A percentile compares a stretch with the other conserved stretches of the same genome.
Evolutionary conservation across 2,113 vertebrate species (phyloP).

Genomic region (Cyanoramphus novaezelandiae): DNA sequence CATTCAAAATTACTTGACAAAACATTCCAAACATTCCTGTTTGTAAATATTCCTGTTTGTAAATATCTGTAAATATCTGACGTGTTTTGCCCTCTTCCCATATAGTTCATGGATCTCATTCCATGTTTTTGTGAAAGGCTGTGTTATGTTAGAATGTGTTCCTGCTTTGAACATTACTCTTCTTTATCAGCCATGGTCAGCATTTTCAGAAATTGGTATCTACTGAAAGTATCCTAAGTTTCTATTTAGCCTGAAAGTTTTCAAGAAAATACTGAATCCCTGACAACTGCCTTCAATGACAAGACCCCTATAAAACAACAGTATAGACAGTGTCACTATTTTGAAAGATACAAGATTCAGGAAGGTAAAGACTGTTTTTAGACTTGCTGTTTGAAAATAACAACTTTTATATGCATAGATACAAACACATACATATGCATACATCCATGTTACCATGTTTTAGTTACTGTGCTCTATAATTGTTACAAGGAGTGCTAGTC

Average conservation of each 20-base stretch:
- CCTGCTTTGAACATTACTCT: background rate
- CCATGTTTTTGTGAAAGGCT: background rate
- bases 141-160: background rate
- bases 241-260: background rate
- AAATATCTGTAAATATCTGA: background rate
- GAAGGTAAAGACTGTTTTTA: background rate
- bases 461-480: background rate
- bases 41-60: background rate
- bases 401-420: background rate
- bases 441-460: background rate
- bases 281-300: background rate
- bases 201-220: background rate
- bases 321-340: background rate
- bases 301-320: background rate
- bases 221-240: background rate
- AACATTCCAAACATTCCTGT: background rate
- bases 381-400: background rate
- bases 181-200: background rate
- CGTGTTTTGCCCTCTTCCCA: background rate
- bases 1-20: background rate
- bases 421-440: rapidly evolving
- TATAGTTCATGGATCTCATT: background rate
- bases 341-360: background rate
- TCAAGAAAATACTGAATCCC: background rate
- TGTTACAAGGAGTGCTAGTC: background rate